Conservation (phyloP, 2,797 vertebrate species). For the Poecilia velifera region DNA sequence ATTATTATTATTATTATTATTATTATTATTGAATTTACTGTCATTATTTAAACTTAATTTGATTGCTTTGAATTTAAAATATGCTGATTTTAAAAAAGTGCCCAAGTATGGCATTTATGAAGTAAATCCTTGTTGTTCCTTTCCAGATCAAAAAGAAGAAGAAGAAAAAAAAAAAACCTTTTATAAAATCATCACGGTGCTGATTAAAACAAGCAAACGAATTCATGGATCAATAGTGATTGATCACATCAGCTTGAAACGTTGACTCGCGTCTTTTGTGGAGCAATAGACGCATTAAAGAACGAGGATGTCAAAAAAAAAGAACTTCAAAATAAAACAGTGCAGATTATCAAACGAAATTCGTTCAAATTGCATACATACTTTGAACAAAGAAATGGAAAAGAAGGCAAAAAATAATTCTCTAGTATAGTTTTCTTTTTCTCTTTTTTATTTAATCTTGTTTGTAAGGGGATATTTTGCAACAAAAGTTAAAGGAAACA, state of each 20-base stretch:
- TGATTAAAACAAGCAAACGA: conserved; percentile 56
- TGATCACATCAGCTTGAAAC: conserved; percentile 68
- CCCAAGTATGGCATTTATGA: neutral
- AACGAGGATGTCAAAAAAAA: conserved; percentile 21
- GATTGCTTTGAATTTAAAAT: neutral
- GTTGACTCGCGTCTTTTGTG: conserved; percentile 63
- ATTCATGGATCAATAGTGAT: conserved; percentile 76
- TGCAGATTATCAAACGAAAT: neutral
- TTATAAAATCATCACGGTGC: neutral
- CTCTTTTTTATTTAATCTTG: neutral
- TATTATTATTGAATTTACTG: neutral
- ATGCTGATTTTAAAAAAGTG: neutral
- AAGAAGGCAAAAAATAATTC: neutral
- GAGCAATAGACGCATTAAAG: conserved; percentile 61
- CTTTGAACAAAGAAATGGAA: neutral
- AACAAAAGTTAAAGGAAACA: neutral
- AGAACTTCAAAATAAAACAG: neutral
- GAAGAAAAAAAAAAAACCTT: neutral
- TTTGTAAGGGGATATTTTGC: no score
- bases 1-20: neutral
- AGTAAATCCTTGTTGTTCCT: neutral
- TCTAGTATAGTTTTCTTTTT: neutral
- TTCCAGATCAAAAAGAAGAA: neutral
- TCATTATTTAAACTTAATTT: neutral
- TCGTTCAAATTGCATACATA: neutral